A percentile compares a stretch with the other conserved stretches of the same genome.
phyloP scores from a whole-genome alignment of 2,797 vertebrate genomes.

The Bovichtus variegatus region DNA sequence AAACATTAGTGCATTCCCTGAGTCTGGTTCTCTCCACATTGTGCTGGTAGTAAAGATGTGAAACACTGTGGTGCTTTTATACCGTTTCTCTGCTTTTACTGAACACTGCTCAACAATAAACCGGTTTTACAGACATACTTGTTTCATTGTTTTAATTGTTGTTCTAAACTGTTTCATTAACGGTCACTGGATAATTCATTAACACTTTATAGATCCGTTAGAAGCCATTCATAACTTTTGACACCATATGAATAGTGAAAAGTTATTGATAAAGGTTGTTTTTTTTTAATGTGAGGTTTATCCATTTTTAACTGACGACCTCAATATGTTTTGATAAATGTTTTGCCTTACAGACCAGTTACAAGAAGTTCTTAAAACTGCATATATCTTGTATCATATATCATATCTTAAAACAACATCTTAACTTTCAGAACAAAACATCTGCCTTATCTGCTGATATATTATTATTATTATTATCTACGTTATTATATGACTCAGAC shows the following conservation, averaged over 20 bases:
- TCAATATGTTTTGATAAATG: neutral
- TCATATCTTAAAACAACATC: no score
- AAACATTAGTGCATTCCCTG: slow-evolving; percentile 83
- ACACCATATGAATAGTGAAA: neutral
- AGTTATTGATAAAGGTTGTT: no score
- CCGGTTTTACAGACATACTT: slow-evolving; percentile 31
- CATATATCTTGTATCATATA: no score
- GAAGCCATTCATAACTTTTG: neutral
- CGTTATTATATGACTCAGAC: no score
- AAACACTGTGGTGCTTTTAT: slow-evolving; percentile 55
- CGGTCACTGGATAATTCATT: neutral
- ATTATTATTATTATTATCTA: no score
- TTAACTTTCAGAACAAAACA: neutral
- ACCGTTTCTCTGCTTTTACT: slow-evolving; percentile 27
- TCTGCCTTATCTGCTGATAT: no score
- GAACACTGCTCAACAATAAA: slow-evolving; percentile 14
- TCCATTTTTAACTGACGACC: neutral
- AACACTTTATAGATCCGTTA: neutral
- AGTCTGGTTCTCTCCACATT: slow-evolving; percentile 70
- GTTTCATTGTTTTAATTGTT: no score
- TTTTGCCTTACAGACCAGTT: neutral
- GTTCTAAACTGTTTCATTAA: neutral
- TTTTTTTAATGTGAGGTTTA: no score
- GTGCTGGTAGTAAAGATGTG: slow-evolving; percentile 67
- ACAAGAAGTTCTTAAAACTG: neutral